phyloP scores from a whole-genome alignment of 1,140 invertebrate species.

The Drosophila santomea region DNA sequence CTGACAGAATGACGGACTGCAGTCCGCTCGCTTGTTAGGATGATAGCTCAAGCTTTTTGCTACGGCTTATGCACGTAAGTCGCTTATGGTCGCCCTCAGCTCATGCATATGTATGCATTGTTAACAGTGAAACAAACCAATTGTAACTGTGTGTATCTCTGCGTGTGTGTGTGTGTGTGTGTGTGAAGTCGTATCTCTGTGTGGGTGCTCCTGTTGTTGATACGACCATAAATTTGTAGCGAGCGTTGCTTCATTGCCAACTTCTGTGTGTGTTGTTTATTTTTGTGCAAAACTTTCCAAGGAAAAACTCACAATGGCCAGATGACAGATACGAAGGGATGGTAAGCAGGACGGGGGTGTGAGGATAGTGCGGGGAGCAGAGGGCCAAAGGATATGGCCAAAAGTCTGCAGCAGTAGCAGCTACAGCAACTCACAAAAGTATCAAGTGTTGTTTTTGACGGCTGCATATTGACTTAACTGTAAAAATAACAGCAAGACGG shows the following conservation, averaged over 20 bases:
- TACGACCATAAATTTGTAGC: slow-evolving; percentile 75
- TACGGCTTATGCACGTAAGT: slow-evolving; percentile 77
- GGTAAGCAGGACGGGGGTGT: not conserved
- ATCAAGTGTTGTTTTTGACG: slow-evolving; percentile 83
- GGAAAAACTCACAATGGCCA: slow-evolving; percentile 75
- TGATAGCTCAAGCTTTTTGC: slow-evolving; percentile 72
- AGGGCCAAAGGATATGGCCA: slow-evolving; percentile 19
- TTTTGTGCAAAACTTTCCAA: slow-evolving; percentile 64
- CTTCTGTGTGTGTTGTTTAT: slow-evolving; percentile 53
- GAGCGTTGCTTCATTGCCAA: slow-evolving; percentile 60
- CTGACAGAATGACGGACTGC: slow-evolving; percentile 27
- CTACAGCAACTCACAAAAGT: slow-evolving; percentile 75
- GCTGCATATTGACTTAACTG: slow-evolving; percentile 83
- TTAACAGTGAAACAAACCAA: slow-evolving; percentile 53
- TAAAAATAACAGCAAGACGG: slow-evolving; percentile 66
- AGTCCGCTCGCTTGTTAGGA: slow-evolving; percentile 59
- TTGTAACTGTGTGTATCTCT: slow-evolving; percentile 7
- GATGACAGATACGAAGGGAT: slow-evolving; percentile 52
- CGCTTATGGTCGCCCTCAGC: slow-evolving; percentile 75
- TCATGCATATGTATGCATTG: slow-evolving; percentile 56
- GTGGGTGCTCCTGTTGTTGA: slow-evolving; percentile 56
- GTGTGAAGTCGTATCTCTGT: slow-evolving; percentile 6
- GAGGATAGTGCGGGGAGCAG: not conserved
- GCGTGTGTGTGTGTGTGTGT: not conserved
- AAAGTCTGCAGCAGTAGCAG: slow-evolving; percentile 44